Evolutionary conservation across 1,140 invertebrate species (phyloP).

Genomic region (Pristionchus pacificus): DNA sequence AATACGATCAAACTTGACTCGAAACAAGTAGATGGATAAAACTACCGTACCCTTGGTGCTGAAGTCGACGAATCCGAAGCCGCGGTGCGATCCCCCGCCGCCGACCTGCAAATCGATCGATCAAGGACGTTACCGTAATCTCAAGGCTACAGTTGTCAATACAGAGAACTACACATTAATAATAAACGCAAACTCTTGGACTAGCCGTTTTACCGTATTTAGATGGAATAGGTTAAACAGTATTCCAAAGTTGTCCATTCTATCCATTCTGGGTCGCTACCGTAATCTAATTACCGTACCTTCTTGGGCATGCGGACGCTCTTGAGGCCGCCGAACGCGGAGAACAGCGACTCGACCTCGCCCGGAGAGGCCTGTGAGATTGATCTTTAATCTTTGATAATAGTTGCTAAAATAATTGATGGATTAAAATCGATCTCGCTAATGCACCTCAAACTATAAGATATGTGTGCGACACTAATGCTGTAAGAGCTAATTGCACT

Average conservation of each 20-base stretch:
- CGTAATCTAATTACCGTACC: conserved; percentile 62
- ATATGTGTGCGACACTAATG: too few relatives aligned
- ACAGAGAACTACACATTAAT: background rate
- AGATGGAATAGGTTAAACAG: background rate
- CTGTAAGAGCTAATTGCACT: too few relatives aligned
- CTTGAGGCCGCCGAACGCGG: conserved; percentile 88
- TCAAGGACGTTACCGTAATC: background rate
- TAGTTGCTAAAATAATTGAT: too few relatives aligned
- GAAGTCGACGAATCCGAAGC: conserved; percentile 94
- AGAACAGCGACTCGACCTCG: conserved; percentile 88
- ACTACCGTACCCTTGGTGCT: conserved; percentile 64
- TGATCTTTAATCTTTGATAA: background rate
- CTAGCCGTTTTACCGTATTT: background rate
- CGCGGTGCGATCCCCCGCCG: conserved; percentile 73
- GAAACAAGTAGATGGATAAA: background rate
- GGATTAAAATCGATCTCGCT: too few relatives aligned
- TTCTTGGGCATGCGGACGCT: conserved; percentile 86
- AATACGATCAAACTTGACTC: too few relatives aligned
- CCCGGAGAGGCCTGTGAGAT: conserved; percentile 73
- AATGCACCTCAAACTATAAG: too few relatives aligned
- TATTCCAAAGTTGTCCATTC: background rate
- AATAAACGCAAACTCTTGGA: background rate
- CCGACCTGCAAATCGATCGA: conserved; percentile 33
- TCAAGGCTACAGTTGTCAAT: background rate
- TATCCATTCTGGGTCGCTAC: background rate